Evolutionary conservation across 2,888 invertebrate genomes (phyloP).

Genomic region (Gisinianus flammeolus): DNA sequence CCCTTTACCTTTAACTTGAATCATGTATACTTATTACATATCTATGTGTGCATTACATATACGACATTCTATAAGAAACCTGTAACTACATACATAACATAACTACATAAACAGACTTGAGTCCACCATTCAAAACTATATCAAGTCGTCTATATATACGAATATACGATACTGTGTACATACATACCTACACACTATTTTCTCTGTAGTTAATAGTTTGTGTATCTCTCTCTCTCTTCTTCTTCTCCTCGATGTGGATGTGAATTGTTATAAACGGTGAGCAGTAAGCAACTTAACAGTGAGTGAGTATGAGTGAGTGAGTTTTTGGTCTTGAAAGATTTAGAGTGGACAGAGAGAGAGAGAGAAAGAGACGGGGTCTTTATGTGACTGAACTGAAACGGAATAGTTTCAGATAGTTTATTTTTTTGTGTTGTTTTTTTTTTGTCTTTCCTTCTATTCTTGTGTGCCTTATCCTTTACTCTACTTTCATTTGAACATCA

Average conservation of each 20-base stretch:
- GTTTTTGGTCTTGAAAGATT: background rate
- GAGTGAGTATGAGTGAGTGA: background rate
- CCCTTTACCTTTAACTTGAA: too few species aligned
- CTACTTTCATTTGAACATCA: conserved; percentile 16
- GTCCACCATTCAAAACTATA: too few species aligned
- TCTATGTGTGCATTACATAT: too few species aligned
- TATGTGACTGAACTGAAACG: background rate
- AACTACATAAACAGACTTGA: too few species aligned
- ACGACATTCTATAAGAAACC: too few species aligned
- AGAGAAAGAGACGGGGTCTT: background rate
- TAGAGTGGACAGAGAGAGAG: background rate
- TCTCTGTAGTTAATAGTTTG: background rate
- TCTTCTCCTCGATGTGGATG: background rate
- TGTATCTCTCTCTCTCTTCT: background rate
- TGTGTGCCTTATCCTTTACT: conserved; percentile 2
- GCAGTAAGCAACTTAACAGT: background rate
- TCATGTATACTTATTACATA: too few species aligned
- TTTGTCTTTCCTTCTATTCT: background rate
- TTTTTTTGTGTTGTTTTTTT: background rate
- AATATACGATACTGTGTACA: too few species aligned
- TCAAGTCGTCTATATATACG: too few species aligned
- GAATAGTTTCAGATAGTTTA: background rate
- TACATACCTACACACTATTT: too few species aligned
- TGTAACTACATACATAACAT: too few species aligned
- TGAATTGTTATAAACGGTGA: background rate